Evolutionary conservation across 2,797 vertebrate species (phyloP).

Genomic region (Tarsius wallacei): DNA sequence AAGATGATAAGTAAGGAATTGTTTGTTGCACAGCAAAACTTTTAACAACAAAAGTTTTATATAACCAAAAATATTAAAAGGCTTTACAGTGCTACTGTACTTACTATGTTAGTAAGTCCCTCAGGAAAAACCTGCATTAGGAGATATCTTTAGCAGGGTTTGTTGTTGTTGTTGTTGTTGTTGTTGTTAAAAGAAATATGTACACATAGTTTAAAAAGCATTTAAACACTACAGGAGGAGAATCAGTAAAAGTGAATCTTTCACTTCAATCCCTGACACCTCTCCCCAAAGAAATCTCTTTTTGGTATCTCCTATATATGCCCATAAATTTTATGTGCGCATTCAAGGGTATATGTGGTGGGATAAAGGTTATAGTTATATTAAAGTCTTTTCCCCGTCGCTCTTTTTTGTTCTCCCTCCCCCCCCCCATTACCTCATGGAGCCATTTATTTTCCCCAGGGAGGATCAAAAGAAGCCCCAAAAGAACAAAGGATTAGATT

Average conservation of each 20-base stretch:
- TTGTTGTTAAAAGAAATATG: background rate
- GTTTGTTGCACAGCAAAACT: background rate
- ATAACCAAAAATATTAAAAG: background rate
- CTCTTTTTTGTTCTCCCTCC: background rate
- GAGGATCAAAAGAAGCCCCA: background rate
- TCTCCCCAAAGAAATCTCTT: conserved; percentile 3
- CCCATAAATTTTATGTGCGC: background rate
- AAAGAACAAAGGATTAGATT: background rate
- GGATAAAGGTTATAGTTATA: background rate
- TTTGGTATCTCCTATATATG: background rate
- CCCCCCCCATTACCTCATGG: background rate
- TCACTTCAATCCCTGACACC: background rate
- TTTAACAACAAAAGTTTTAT: conserved; percentile 15
- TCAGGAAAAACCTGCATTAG: conserved; percentile 5
- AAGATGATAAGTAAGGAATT: conserved; percentile 91
- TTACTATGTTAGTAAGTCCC: background rate
- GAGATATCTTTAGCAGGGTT: background rate
- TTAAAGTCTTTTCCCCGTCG: background rate
- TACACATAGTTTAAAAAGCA: background rate
- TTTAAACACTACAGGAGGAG: background rate
- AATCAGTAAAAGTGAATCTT: conserved; percentile 13
- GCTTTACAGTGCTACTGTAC: background rate
- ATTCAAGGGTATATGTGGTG: background rate
- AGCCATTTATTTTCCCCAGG: background rate
- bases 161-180: background rate